Evolutionary conservation across 2,888 invertebrate genomes (phyloP).

Genomic region (Caenorhabditis sp.): DNA sequence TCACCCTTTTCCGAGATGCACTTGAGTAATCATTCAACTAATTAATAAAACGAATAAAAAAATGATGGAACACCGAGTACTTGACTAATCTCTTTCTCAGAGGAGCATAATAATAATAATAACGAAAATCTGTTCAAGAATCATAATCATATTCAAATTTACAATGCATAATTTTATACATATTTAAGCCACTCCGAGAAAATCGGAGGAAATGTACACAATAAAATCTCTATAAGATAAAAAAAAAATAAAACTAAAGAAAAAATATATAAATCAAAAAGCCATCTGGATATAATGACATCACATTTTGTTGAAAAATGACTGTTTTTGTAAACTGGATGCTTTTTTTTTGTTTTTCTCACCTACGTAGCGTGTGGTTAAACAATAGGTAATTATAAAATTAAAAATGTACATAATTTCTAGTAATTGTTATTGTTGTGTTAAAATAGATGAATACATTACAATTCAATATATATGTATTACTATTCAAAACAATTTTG

Average conservation of each 20-base stretch:
- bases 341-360: not conserved
- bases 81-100: not conserved
- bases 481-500: not conserved
- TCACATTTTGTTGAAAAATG: slow-evolving; percentile 1
- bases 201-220: not conserved
- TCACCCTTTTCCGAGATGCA: no score
- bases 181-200: not conserved
- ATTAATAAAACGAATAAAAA: no score
- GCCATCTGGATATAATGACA: slow-evolving; percentile 3
- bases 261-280: not conserved
- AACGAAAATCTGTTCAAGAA: not conserved
- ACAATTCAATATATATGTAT: not conserved
- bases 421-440: slow-evolving; percentile 3
- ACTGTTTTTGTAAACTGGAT: not conserved
- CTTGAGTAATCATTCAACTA: no score
- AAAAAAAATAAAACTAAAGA: not conserved
- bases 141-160: not conserved
- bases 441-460: not conserved
- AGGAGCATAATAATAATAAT: no score
- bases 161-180: not conserved
- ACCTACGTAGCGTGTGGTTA: not conserved
- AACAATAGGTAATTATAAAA: slow-evolving; percentile 42
- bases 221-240: not conserved
- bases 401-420: slow-evolving; percentile 31
- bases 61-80: not conserved